phyloP scores from a whole-genome alignment of 1,140 invertebrate genomes.

The Babylonia areolata region DNA sequence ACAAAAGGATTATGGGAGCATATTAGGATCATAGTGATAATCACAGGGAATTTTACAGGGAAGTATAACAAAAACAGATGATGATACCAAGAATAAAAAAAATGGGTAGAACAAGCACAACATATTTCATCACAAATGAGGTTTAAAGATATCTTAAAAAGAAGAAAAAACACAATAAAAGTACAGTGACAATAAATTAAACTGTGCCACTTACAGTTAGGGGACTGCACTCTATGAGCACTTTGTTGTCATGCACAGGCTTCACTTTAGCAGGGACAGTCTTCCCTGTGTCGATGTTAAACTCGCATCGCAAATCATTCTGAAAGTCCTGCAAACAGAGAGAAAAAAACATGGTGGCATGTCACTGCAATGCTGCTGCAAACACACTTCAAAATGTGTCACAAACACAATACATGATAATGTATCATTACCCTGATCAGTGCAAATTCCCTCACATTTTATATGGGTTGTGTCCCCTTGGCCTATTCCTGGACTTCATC shows the following conservation, averaged over 20 bases:
- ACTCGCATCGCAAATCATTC: conserved; percentile 52
- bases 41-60: no score
- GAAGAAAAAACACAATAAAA: background rate
- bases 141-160: background rate
- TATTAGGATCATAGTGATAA: no score
- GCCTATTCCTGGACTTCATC: no score
- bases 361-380: background rate
- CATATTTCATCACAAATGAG: background rate
- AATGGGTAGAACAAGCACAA: no score
- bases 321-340: conserved; percentile 48
- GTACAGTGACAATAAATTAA: background rate
- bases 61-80: no score
- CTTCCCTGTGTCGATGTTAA: conserved; percentile 46
- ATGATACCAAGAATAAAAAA: background rate
- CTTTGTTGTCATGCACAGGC: conserved; percentile 4
- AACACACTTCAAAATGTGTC: no score
- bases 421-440: no score
- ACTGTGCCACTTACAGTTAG: conserved; percentile 41
- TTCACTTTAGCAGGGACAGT: conserved; percentile 41
- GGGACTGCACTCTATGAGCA: conserved; percentile 47
- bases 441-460: no score
- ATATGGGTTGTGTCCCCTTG: no score
- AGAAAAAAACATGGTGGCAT: background rate
- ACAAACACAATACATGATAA: no score
- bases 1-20: no score